Base-by-base conservation (phyloP, 1,140 invertebrate genomes). In the Drosophila bipectinata region DNA sequence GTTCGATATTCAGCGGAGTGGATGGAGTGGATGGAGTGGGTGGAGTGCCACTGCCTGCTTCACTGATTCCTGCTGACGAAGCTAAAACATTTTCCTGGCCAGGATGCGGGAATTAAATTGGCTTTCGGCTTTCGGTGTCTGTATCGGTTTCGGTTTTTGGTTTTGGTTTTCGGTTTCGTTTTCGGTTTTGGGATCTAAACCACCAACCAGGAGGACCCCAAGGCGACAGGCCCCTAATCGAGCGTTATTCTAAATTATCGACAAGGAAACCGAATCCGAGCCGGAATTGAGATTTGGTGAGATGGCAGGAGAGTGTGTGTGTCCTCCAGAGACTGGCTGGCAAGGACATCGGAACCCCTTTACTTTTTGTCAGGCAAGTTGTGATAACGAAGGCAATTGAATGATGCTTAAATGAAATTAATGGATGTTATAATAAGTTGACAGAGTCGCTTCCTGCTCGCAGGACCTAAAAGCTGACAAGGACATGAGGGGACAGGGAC, bases 391-490 rank as follows among this genome's bases (percentile, higher is more conserved):
- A 80, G 77, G 82, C 83, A 90, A 90, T 88, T 84, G 88, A 83
- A 91, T 91, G 79, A 85, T 77, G 72, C 73, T 81, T 78, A 83
- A 91, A 90, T 88, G 74, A 90, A 90, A 91, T 90, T 90, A 91
- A 91, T 91, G 90, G 77, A 85, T 91, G 78, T 85, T 89, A 71
- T 85, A 91, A 87, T 91, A 91, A 91, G 90, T 91, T 91, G 80
- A 77, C 79, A 88, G 71, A 78, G 76, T 52, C 32, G 53, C 54
- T 32, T 10, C 34, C 34, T 10, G 4, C 18, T 5, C 15, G 18
- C 26, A 44, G 39, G 59, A 15, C 51, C 58, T 45, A 57, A 61
- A 28, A 24, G 37, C 8, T 9, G 68, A 58, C 34, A 37, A 57
- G 34, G 34, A 64, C 51, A 48, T 26, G 28, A 45, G 32, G 24